Percentiles rank a stretch among this genome's conserved stretches.
Evolutionary conservation across 1,140 invertebrate genomes (phyloP).

Genomic region (Lerema accius): DNA sequence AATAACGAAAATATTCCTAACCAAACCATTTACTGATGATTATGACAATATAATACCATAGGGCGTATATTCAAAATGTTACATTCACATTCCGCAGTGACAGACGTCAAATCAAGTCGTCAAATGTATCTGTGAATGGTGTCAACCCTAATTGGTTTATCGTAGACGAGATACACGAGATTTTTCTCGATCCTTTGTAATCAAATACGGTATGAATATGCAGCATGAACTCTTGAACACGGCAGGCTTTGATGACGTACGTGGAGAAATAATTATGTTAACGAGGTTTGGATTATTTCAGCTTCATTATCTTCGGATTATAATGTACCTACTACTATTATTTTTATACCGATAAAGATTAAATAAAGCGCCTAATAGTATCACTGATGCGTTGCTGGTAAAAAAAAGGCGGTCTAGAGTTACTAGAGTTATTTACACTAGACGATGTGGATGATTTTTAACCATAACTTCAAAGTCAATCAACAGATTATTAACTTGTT

Average conservation of each 20-base stretch:
- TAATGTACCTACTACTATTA: too few relatives aligned
- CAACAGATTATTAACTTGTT: too few relatives aligned
- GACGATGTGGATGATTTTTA: too few relatives aligned
- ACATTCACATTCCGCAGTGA: conserved; percentile 1
- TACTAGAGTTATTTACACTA: too few relatives aligned
- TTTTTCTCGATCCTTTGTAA: neutral
- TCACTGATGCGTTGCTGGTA: too few relatives aligned
- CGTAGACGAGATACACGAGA: neutral
- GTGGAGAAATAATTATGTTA: neutral
- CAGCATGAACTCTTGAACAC: neutral
- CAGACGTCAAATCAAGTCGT: neutral
- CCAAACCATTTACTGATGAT: neutral
- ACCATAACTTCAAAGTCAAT: too few relatives aligned
- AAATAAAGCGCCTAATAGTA: too few relatives aligned
- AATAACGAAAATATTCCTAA: neutral
- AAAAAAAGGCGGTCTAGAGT: too few relatives aligned
- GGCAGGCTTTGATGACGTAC: neutral
- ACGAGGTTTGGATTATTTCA: neutral
- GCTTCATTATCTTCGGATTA: neutral
- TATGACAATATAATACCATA: conserved; percentile 3
- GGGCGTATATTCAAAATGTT: neutral
- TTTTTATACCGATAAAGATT: too few relatives aligned
- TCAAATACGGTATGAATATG: neutral
- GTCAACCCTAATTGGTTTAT: neutral
- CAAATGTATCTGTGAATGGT: neutral